Conservation (phyloP, 2,113 vertebrate genomes). For the Protobothrops flavoviridis region DNA sequence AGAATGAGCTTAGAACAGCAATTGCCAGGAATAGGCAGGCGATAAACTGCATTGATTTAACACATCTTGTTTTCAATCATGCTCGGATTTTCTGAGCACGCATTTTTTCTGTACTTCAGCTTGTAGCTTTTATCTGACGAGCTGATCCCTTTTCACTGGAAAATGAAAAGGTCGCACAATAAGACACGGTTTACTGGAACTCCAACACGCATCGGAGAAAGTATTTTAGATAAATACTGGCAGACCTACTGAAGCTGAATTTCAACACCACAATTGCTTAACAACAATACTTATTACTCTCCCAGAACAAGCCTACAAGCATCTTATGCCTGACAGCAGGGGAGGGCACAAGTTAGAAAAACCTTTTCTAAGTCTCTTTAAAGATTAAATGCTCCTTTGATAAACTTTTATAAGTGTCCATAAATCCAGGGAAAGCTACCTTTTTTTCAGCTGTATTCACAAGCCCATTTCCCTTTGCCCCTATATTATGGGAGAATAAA, state of each 20-base stretch:
- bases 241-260: slow-evolving; percentile 83
- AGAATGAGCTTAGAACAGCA: slow-evolving; percentile 83
- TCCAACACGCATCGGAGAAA: slow-evolving; percentile 81
- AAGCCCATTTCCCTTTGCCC: neutral
- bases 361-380: slow-evolving; percentile 46
- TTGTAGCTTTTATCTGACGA: slow-evolving; percentile 87
- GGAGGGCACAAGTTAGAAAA: slow-evolving; percentile 51
- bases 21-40: slow-evolving; percentile 83
- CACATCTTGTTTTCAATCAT: slow-evolving; percentile 89
- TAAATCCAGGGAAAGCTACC: slow-evolving; percentile 23
- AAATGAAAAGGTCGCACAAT: slow-evolving; percentile 89
- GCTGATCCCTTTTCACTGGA: slow-evolving; percentile 83
- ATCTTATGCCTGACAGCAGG: slow-evolving; percentile 72
- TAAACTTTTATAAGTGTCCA: neutral
- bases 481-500: neutral
- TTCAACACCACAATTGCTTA: slow-evolving; percentile 81
- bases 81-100: slow-evolving; percentile 85
- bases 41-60: slow-evolving; percentile 89
- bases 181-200: slow-evolving; percentile 87
- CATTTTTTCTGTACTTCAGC: slow-evolving; percentile 82
- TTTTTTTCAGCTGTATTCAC: neutral
- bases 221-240: slow-evolving; percentile 89
- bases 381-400: slow-evolving; percentile 51
- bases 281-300: slow-evolving; percentile 84
- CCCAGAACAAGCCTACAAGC: slow-evolving; percentile 73